Percentiles rank a stretch among this genome's conserved stretches.
Evolutionary conservation across 2,113 vertebrate species (phyloP).

Genomic region (Dicaeum eximium): DNA sequence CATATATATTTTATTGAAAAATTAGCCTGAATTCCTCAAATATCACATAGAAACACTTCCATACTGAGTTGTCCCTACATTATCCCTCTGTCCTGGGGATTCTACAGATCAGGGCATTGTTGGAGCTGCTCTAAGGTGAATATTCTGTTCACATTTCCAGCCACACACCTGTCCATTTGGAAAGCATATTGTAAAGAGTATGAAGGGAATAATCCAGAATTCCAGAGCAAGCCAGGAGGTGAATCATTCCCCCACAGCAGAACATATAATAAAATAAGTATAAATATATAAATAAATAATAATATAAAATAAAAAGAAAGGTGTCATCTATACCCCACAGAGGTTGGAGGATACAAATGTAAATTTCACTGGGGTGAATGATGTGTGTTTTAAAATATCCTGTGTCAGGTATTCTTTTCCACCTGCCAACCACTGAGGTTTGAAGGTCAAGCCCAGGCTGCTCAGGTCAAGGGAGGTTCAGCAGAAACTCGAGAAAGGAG

Average conservation of each 20-base stretch:
- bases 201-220: not conserved
- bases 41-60: not conserved
- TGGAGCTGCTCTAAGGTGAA: not conserved
- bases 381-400: not conserved
- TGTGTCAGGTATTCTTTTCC: not conserved
- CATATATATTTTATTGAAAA: not conserved
- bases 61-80: accelerated
- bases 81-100: not conserved
- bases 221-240: not conserved
- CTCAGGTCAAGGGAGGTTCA: not conserved
- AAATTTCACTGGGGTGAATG: not conserved
- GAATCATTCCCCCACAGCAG: not conserved
- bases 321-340: accelerated
- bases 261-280: not conserved
- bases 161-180: not conserved
- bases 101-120: not conserved
- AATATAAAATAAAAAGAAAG: not conserved
- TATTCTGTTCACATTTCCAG: not conserved
- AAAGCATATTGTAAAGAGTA: not conserved
- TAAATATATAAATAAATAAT: not conserved
- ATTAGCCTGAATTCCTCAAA: not conserved
- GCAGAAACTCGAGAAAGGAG: not conserved
- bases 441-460: not conserved
- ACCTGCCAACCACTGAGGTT: not conserved
- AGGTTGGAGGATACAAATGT: not conserved